Base-by-base conservation (phyloP, 1,140 invertebrate genomes). In the Lutraria rhynchaena region DNA sequence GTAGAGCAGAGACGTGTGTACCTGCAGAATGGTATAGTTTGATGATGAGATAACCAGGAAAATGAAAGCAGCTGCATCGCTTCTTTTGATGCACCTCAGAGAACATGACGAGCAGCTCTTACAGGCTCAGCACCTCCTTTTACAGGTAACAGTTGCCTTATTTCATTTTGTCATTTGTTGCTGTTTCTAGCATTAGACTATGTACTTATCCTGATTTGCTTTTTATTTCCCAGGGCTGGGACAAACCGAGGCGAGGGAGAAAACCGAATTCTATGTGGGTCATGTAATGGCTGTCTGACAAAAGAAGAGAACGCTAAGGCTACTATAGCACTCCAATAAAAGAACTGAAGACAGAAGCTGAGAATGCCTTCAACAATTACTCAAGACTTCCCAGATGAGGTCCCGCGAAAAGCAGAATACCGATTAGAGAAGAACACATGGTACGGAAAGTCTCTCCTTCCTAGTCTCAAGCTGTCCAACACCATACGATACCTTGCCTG, bases 321-420 rank as follows among this genome's bases (percentile, higher is more conserved):
- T 35, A 22, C 41, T 46, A 67, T 67, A 67, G 41, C 22, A 67
- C 63, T 17, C 63, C 19, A 41, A 31, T 44, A 27, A 41, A 67
- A 3, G 33, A 67, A 51, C 22, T 37, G 27, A 73, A 73, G 27
- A 57, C 49, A 57, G 49, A 57, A 73, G 33, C 9, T 51, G 44
- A 74, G 41, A 65, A 67, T 13, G 49, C 41, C 60, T 41, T 74
- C 69, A 41, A 84, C 55, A 84, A 81, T 53, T 75, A 67, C 37
- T 55, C 35, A 76, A 73, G 67, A 78, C 57, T 46, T 73, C 74
- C 58, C 0, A 71, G 55, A 75, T 82, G 81, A 82, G 71, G 60
- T 82, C 53, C 63, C 70, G 53, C 71, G 27, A 60, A 61, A 17
- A 31, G 46, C 44, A 74, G 80, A 75, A 61, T n/a, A 24, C 15